Evolutionary conservation across 2,797 vertebrate species (phyloP).

Genomic region (Sebastiscus tertius): DNA sequence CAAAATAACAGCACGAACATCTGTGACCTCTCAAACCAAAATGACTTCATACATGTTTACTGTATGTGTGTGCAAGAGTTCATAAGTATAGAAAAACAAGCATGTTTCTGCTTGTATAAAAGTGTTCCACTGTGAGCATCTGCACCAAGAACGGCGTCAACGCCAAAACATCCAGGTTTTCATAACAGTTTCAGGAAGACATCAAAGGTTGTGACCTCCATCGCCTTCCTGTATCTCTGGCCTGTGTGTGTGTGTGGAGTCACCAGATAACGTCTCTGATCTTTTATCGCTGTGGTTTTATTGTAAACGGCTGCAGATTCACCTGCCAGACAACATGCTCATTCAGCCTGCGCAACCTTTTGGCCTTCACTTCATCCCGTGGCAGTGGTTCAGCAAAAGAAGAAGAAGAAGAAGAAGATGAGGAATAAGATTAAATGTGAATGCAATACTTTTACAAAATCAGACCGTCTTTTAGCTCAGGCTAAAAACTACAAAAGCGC

Average conservation of each 20-base stretch:
- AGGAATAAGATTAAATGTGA: neutral
- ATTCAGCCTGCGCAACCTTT: constrained; percentile 20
- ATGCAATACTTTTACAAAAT: neutral
- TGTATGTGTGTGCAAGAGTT: neutral
- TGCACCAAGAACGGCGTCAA: neutral
- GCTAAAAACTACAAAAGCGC: neutral
- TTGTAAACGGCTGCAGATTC: constrained; percentile 58
- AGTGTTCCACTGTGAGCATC: neutral
- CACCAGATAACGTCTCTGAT: constrained; percentile 50
- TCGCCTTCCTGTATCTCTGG: constrained; percentile 16
- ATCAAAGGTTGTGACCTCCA: constrained; percentile 60
- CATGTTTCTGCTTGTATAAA: constrained; percentile 6
- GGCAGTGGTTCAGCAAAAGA: neutral
- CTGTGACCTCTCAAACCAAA: neutral
- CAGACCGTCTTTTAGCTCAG: neutral
- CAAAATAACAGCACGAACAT: neutral
- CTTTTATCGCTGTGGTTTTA: constrained; percentile 50
- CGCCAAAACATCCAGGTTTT: constrained; percentile 50
- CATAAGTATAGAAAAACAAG: neutral
- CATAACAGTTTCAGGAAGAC: constrained; percentile 55
- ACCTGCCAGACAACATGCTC: constrained; percentile 55
- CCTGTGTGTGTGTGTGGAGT: constrained; percentile 20
- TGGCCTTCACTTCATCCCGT: constrained; percentile 30
- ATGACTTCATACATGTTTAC: neutral
- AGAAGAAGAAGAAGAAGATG: neutral